These are phyloP conservation scores for Monoplex corrugatus DNA, from an alignment of 2,888 invertebrate genomes.

Conservation along the genomic window DNA sequence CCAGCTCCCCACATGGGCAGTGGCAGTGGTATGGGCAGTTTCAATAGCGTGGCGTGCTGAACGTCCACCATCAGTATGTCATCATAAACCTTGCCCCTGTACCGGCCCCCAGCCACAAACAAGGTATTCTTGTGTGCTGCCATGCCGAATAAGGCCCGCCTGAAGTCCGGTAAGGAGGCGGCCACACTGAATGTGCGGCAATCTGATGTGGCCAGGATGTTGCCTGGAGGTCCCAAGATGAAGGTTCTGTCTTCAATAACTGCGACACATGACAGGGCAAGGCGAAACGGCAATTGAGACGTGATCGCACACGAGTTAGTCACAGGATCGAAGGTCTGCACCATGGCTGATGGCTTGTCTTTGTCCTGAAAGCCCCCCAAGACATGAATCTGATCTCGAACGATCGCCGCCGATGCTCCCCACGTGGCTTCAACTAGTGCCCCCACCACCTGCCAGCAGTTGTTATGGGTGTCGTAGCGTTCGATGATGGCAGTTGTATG, in stretches of 20 bases:
- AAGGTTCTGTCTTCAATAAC: slow-evolving; percentile 29
- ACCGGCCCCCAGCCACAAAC: slow-evolving; percentile 49
- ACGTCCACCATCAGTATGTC: slow-evolving; percentile 55
- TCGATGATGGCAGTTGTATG: slow-evolving; percentile 47
- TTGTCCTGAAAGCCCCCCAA: slow-evolving; percentile 53
- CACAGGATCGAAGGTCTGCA: slow-evolving; percentile 53
- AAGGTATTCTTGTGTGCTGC: slow-evolving; percentile 33
- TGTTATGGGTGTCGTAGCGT: slow-evolving; percentile 50
- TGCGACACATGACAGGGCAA: slow-evolving; percentile 49
- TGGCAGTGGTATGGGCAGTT: slow-evolving; percentile 47
- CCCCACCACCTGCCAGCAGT: slow-evolving; percentile 50
- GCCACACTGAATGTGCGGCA: slow-evolving; percentile 47
- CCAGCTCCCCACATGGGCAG: slow-evolving; percentile 54
- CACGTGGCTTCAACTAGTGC: slow-evolving; percentile 51
- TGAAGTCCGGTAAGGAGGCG: slow-evolving; percentile 54
- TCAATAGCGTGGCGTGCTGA: slow-evolving; percentile 41
- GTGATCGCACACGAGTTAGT: slow-evolving; percentile 37
- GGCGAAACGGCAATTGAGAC: slow-evolving; percentile 50
- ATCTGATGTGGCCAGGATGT: slow-evolving; percentile 52
- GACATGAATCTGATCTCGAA: slow-evolving; percentile 43
- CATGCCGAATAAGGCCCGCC: slow-evolving; percentile 53
- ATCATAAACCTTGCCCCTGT: slow-evolving; percentile 49
- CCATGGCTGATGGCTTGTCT: slow-evolving; percentile 45
- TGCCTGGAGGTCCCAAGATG: slow-evolving; percentile 54
- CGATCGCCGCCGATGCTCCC: slow-evolving; percentile 52